These are phyloP conservation scores for Chondrilla cf. caribensis DNA, from an alignment of 37 sponge, comb jelly and placozoan genomes.

Conservation along the genomic window DNA sequence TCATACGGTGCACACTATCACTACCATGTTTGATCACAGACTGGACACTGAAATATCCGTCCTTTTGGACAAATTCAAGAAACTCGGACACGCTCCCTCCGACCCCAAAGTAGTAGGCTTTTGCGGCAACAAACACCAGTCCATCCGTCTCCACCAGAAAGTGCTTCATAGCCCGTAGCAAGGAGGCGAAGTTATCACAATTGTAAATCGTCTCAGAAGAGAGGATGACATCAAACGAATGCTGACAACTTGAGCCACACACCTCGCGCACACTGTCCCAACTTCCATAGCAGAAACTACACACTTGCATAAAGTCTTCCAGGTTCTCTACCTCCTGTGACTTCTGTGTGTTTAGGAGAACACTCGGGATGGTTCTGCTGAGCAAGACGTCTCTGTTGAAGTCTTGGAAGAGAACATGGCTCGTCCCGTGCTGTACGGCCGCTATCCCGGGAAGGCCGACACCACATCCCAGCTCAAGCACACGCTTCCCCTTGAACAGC, in stretches of 20 bases:
- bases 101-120: constrained; percentile 93
- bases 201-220: constrained; percentile 95
- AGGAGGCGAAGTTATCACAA: constrained; percentile 46
- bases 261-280: constrained; percentile 41
- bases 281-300: constrained; percentile 70
- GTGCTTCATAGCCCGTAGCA: constrained; percentile 59
- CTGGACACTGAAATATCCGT: constrained; percentile 46
- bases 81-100: constrained; percentile 82
- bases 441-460: constrained; percentile 84
- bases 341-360: constrained; percentile 34
- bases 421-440: constrained; percentile 63
- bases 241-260: not conserved
- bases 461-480: constrained; percentile 96
- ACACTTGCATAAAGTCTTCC: not conserved
- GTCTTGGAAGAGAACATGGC: constrained; percentile 81
- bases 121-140: constrained; percentile 78
- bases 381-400: constrained; percentile 88
- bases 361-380: constrained; percentile 77
- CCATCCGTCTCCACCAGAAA: constrained; percentile 41
- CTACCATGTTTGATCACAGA: constrained; percentile 9
- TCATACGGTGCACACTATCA: constrained; percentile 12
- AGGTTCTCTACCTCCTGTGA: not conserved
- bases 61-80: constrained; percentile 48
- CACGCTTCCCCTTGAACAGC: constrained; percentile 20
- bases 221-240: constrained; percentile 78